Evolutionary conservation across 2,797 vertebrate genomes (phyloP).

Genomic region (Luscinia luscinia): DNA sequence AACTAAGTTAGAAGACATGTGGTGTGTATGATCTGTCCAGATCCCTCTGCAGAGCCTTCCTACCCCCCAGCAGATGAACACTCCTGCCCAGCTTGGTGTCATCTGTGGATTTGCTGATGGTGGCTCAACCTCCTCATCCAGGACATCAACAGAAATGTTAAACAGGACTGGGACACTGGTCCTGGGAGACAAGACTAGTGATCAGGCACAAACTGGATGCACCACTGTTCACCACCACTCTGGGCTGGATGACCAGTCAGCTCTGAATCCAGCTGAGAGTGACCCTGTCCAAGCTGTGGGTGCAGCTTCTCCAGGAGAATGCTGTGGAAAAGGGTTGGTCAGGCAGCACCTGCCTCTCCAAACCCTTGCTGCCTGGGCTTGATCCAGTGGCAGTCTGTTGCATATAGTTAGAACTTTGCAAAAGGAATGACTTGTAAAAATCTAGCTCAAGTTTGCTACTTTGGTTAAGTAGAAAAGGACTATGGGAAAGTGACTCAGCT

Average conservation of each 20-base stretch:
- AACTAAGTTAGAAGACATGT: not conserved
- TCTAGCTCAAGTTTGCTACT: not conserved
- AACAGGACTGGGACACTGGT: not conserved
- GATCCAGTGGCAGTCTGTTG: not conserved
- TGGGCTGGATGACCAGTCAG: not conserved
- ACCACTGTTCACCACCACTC: fast-evolving
- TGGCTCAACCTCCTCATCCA: not conserved
- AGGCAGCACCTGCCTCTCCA: not conserved
- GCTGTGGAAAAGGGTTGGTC: not conserved
- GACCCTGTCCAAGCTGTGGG: fast-evolving
- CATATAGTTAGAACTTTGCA: not conserved
- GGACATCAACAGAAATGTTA: not conserved
- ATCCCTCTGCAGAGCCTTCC: not conserved
- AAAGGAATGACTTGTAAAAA: not conserved
- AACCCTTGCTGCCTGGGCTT: not conserved
- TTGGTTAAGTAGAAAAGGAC: not conserved
- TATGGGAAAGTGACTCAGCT: not conserved
- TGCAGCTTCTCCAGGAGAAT: not conserved
- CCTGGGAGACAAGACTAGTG: not conserved
- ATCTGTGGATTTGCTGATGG: not conserved
- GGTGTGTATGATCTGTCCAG: not conserved
- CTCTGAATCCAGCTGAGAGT: not conserved
- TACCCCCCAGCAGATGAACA: not conserved
- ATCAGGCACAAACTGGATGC: not conserved
- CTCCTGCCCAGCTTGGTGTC: not conserved